Evolutionary conservation across 2,113 vertebrate species (phyloP), one percentile per base, ranked within the genome.

Genomic region (Neopipo cinnamomea): DNA sequence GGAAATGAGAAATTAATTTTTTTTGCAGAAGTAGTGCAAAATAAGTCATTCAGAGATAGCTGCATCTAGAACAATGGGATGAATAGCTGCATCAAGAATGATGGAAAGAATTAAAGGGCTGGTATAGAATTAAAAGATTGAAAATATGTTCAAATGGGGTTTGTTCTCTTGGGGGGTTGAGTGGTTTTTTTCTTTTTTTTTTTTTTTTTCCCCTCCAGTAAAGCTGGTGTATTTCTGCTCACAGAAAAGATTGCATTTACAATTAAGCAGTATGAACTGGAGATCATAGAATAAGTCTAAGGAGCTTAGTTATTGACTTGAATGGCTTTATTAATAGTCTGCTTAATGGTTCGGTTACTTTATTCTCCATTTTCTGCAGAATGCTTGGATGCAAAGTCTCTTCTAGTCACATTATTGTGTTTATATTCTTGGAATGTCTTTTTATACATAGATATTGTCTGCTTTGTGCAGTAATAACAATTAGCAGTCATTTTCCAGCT

Each of bases 241-340:
- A 1, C n/a, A 46, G 79, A 52, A 79, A 24, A 86, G 66, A 65
- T 35, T 56, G 61, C n/a, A 35, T 89, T 94, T 92, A 49, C 66
- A 81, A 72, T 86, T 87, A 91, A 94, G 73, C 47, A 72, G 6
- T 87, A 61, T 41, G 47, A 94, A 92, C 49, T 90, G 73, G n/a
- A 92, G 61, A 71, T 75, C n/a, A 33, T 31, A 92, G 70, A 88
- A 78, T 53, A 88, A 88, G 79, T 73, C 65, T 92, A 81, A 86
- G 70, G 42, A 95, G 73, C 89, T 93, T 93, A 93, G 89, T 94
- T 96, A 91, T 72, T 96, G 89, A 85, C 87, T 95, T 89, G 86
- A 84, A 68, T 65, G 70, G 91, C 65, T 95, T 95, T 93, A 89
- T 93, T 89, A 93, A 75, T 92, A 92, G 83, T 80, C 66, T 73